A percentile compares a stretch with the other conserved stretches of the same genome.
Conservation (phyloP, 2,113 vertebrate genomes). For the Melanocharis versteri region DNA sequence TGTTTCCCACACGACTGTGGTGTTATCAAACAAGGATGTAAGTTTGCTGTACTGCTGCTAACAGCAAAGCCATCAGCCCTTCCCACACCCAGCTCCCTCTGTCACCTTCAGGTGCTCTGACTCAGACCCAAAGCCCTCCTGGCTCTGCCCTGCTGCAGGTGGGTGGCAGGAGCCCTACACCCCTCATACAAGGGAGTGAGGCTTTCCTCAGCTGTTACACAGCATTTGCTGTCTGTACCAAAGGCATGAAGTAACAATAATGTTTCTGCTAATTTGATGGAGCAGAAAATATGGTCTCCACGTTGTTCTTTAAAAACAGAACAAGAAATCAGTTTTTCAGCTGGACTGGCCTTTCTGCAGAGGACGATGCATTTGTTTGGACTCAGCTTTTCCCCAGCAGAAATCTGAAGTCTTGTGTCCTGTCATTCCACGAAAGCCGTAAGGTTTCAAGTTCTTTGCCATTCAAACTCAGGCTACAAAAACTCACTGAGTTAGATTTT, state of each 20-base stretch:
- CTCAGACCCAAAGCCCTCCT: neutral
- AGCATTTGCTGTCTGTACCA: accelerated
- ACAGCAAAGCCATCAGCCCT: neutral
- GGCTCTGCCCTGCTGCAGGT: neutral
- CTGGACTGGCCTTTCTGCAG: neutral
- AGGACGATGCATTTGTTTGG: neutral
- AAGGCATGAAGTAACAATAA: neutral
- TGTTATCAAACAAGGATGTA: neutral
- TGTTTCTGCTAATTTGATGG: neutral
- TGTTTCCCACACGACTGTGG: neutral
- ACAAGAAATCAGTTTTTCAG: neutral
- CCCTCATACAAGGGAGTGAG: neutral
- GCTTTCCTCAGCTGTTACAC: neutral
- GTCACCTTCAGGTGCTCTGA: neutral
- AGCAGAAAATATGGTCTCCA: neutral
- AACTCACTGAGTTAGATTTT: neutral
- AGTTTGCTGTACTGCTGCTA: neutral
- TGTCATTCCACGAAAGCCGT: neutral
- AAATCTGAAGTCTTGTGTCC: neutral
- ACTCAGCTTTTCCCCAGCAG: neutral
- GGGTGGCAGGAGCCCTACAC: neutral
- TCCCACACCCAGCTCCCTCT: neutral
- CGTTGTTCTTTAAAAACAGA: neutral
- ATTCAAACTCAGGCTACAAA: neutral
- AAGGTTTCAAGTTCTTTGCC: neutral